A percentile compares a stretch with the other conserved stretches of the same genome.
phyloP scores from a whole-genome alignment of 2,888 invertebrate genomes.

The Drosophila nr. perissopoda region DNA sequence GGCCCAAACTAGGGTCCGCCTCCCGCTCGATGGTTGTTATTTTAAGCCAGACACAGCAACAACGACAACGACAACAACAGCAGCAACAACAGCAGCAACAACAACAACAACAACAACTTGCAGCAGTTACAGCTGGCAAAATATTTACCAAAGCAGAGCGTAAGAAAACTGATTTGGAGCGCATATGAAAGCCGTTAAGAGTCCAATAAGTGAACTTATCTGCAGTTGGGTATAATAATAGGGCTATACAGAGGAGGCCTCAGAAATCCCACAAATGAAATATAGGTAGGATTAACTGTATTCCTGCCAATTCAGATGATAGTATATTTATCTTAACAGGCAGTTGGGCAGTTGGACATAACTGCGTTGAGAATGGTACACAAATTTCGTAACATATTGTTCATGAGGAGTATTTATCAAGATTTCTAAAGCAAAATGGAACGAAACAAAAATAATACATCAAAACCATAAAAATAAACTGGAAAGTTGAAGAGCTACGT shows the following conservation, averaged over 20 bases:
- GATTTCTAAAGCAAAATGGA: neutral
- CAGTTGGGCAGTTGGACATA: neutral
- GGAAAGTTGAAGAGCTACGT: neutral
- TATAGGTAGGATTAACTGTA: neutral
- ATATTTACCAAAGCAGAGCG: conserved; percentile 31
- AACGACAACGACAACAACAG: conserved; percentile 9
- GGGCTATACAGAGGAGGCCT: neutral
- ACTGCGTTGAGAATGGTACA: neutral
- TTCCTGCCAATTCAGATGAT: neutral
- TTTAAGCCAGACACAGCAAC: conserved; percentile 32
- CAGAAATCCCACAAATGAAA: neutral
- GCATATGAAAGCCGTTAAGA: conserved; percentile 6
- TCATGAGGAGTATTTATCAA: neutral
- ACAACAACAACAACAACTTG: neutral
- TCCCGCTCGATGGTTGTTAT: conserved; percentile 20
- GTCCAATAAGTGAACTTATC: neutral
- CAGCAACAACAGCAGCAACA: conserved; percentile 13
- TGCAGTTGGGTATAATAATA: neutral
- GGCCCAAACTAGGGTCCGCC: conserved; percentile 8
- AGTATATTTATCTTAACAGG: neutral
- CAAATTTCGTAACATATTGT: neutral
- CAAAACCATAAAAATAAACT: neutral
- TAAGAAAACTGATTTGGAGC: conserved; percentile 9
- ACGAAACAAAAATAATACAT: neutral
- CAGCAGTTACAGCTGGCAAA: conserved; percentile 14